phyloP scores from a whole-genome alignment of 2,888 invertebrate genomes.

The Galerucella pusilla region DNA sequence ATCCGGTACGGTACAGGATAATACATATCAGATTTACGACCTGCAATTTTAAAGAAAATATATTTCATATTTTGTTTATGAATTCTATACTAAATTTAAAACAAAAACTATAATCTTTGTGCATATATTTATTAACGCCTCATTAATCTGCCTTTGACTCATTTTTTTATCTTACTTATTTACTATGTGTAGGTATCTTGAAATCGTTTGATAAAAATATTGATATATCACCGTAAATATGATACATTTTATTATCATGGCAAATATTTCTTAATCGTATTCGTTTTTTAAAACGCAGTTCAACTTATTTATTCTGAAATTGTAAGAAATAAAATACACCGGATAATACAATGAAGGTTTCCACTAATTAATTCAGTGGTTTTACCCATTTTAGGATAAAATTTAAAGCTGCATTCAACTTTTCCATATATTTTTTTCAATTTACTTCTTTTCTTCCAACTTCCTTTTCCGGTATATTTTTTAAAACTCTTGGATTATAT shows the following conservation, averaged over 20 bases:
- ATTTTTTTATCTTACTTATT: slow-evolving; percentile 10
- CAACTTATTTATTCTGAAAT: not conserved
- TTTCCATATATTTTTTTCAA: too few species aligned
- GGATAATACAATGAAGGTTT: not conserved
- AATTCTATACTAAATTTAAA: not conserved
- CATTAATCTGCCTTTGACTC: slow-evolving; percentile 5
- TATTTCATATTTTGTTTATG: too few species aligned
- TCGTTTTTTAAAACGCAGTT: slow-evolving; percentile 1
- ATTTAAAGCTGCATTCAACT: too few species aligned
- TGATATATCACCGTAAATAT: not conserved
- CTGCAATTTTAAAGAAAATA: slow-evolving; percentile 65
- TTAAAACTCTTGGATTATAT: too few species aligned
- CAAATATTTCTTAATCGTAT: slow-evolving; percentile 10
- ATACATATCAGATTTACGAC: slow-evolving; percentile 84
- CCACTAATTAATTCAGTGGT: too few species aligned
- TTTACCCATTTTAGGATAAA: too few species aligned
- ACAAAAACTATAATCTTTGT: not conserved
- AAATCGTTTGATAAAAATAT: not conserved
- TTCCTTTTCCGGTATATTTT: too few species aligned
- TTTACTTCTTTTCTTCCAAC: too few species aligned
- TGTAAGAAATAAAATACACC: not conserved
- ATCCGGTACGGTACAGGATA: slow-evolving; percentile 84
- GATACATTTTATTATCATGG: slow-evolving; percentile 6
- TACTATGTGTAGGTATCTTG: not conserved
- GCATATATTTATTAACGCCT: slow-evolving; percentile 6